A percentile compares a stretch with the other conserved stretches of the same genome.
Evolutionary conservation across 2,888 invertebrate species (phyloP).

Genomic region (Brachycybe producta): DNA sequence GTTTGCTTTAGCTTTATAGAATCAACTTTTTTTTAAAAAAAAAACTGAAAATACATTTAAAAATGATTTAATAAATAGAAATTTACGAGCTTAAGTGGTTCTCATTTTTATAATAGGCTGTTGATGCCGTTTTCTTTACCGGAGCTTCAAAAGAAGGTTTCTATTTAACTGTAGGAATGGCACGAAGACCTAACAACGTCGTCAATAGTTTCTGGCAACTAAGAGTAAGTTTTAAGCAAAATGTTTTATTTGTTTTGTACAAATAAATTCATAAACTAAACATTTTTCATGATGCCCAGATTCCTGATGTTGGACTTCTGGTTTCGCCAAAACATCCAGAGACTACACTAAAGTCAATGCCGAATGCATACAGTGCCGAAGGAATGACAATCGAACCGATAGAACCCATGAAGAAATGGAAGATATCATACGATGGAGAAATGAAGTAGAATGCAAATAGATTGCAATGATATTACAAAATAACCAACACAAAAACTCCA

Average conservation of each 20-base stretch:
- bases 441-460: constrained; percentile 39
- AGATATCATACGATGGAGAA: constrained; percentile 51
- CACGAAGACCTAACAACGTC: constrained; percentile 50
- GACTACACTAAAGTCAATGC: constrained; percentile 42
- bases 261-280: background rate
- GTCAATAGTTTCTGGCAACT: constrained; percentile 54
- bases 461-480: background rate
- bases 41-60: too few species aligned
- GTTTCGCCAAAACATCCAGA: constrained; percentile 56
- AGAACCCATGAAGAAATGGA: constrained; percentile 62
- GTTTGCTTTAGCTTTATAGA: too few species aligned
- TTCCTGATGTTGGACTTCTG: constrained; percentile 55
- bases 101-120: constrained; percentile 44
- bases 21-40: too few species aligned
- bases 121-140: constrained; percentile 67
- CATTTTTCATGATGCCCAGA: constrained; percentile 31
- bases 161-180: constrained; percentile 52
- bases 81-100: too few species aligned
- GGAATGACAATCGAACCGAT: constrained; percentile 53
- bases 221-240: constrained; percentile 30
- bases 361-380: constrained; percentile 49
- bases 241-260: background rate
- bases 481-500: background rate
- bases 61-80: too few species aligned
- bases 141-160: constrained; percentile 48